Base-by-base conservation (phyloP, 2,797 vertebrate species). In the Netta rufina region DNA sequence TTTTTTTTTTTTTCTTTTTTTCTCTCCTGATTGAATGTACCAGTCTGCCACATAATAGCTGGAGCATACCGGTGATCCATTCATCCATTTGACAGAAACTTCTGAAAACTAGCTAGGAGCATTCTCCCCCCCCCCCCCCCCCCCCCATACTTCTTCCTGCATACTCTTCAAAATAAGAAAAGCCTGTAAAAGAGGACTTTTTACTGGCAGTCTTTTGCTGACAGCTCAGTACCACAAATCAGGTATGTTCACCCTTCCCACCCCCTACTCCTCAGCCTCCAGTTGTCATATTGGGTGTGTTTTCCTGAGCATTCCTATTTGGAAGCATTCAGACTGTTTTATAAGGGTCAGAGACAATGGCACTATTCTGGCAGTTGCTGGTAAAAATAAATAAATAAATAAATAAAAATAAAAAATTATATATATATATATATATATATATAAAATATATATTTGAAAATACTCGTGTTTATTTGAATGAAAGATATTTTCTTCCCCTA, bases 71-170 rank as follows among this genome's bases (percentile, higher is more conserved):
- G 84, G 61, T 87, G 82, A 92, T 95, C 84, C 76, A 51, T 57
- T 91, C 62, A 84, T 54, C 83, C 91, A 70, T 96, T 95, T 92
- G 81, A 95, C 45, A 89, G 94, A 97, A 96, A 75, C 97, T 96
- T 87, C 49, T 12, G 33, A 66, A 66, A 86, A 88, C 53, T 87
- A 84, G 60, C 91, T 93, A 41, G 58, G n/a, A 93, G 87, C 49
- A 2, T 47, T 95, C 74, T 84, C 7, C 12, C 12, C 41, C 39
- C 39, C 41, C 41, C 36, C 7, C 12, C 12, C 41, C 39, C 39
- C 41, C 41, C 36, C 56, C 33, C 62, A 10, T n/a, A 43, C 8
- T 92, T 92, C 76, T 93, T 56, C 45, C n/a, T 11, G 76, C 2
- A 62, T 74, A 87, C 54, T 51, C 54, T 88, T 93, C 77, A 92